Base-by-base conservation (phyloP, 2,888 invertebrate genomes). In the Cryptus armator region DNA sequence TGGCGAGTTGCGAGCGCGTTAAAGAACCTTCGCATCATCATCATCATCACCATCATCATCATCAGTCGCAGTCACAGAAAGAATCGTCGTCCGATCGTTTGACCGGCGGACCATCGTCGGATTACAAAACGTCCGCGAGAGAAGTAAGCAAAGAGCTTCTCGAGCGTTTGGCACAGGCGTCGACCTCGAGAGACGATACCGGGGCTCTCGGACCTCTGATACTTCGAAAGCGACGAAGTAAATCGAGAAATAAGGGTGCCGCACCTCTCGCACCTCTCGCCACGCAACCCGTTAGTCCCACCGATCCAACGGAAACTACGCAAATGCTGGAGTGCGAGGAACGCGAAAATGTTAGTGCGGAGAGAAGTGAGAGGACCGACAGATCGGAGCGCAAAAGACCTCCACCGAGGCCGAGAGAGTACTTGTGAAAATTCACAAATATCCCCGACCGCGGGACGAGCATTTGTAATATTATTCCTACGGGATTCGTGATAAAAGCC, bases 221-320 rank as follows among this genome's bases (percentile, higher is more conserved):
- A 48, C 89, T 94, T n/a, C 90, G 94, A 85, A 96, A 96, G 91
- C 94, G 96, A 87, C 94, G 96, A 87, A 95, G 96, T 90, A 96
- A 96, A 94, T 95, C 95, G 91, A 94, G 96, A 88, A 95, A 94
- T 84, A 94, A 95, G 86, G 94, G 94, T 51, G 94, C 93, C 59
- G 95, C 95, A 85, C 94, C 94, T 89, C 92, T 95, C 94, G 87
- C 87, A 0, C 95, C 94, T 88, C 93, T 96, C 93, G 95, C 95
- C 88, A 95, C 94, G 88, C 95, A 94, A 85, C 94, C 92, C 88
- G 92, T 94, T 44, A 94, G 94, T 82, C 94, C 94, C 14, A 94
- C 95, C 86, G 95, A 95, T 77, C 94, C 95, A n/a, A 95, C 95
- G 86, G 95, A 95, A 90, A 95, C 95, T 24, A 95, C 95, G 84